Conservation (phyloP, 64 coral and sea anemone species). For the Stichodactyla mertensii region DNA sequence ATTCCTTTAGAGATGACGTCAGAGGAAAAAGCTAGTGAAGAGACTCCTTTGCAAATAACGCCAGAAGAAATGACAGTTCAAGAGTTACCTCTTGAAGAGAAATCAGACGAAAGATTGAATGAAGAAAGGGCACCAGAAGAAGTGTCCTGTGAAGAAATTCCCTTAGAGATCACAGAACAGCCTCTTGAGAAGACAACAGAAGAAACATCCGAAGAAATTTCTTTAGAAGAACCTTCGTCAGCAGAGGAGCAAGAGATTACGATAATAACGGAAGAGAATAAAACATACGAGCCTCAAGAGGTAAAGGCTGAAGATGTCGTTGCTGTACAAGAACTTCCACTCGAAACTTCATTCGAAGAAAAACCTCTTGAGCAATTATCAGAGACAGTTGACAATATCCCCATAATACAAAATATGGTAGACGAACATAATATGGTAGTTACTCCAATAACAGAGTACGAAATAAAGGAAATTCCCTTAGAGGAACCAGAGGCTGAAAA, state of each 20-base stretch:
- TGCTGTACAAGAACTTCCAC: no score
- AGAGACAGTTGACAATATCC: not conserved
- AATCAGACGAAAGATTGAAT: not conserved
- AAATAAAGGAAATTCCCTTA: constrained; percentile 25
- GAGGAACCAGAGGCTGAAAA: not conserved
- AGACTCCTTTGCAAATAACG: not conserved
- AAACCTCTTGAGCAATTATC: not conserved
- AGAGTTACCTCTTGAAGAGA: not conserved
- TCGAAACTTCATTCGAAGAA: not conserved
- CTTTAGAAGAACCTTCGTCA: not conserved
- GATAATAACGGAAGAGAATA: no score
- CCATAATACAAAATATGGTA: constrained; percentile 6
- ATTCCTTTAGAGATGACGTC: not conserved
- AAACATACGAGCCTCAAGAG: no score
- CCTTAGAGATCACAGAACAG: not conserved
- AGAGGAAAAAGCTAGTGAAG: not conserved
- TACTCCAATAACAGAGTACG: not conserved
- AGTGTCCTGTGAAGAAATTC: not conserved
- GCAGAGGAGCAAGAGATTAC: not conserved
- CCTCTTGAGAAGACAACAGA: not conserved
- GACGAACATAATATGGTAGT: constrained; percentile 9
- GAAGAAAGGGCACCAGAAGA: constrained; percentile 8
- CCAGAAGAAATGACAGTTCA: not conserved
- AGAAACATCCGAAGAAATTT: not conserved
- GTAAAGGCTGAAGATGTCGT: no score